A percentile compares a stretch with the other conserved stretches of the same genome.
Conservation (phyloP, 2,888 invertebrate genomes). For the Ischnus inquisitorius region DNA sequence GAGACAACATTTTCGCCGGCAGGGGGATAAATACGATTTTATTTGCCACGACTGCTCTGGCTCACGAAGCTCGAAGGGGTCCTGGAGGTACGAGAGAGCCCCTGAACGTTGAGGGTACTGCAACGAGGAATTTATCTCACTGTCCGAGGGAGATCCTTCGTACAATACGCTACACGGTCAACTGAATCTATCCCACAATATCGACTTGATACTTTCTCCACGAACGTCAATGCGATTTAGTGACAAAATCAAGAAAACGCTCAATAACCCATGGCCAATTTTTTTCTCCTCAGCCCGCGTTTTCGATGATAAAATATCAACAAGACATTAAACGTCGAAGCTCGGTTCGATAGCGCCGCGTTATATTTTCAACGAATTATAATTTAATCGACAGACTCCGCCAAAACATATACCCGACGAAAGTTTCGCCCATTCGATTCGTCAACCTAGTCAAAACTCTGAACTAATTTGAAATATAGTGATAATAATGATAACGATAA, state of each 20-base stretch:
- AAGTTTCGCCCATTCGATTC: no score
- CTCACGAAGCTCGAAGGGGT: conserved; percentile 71
- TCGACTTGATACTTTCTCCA: background rate
- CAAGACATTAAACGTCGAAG: no score
- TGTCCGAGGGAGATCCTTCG: conserved; percentile 31
- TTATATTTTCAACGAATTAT: no score
- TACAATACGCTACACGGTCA: conserved; percentile 19
- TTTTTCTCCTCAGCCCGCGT: no score
- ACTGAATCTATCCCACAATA: background rate
- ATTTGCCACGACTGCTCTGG: conserved; percentile 79
- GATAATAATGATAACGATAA: background rate
- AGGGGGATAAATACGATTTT: conserved; percentile 85
- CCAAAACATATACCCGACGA: no score
- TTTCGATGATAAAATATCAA: no score
- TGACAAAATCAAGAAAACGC: background rate
- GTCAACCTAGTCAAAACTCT: no score
- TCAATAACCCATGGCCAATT: background rate
- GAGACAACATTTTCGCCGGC: conserved; percentile 82
- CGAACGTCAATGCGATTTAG: conserved; percentile 18
- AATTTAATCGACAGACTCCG: background rate
- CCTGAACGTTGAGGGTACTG: conserved; percentile 73
- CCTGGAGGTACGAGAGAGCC: background rate
- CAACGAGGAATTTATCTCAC: conserved; percentile 36
- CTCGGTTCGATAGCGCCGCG: no score
- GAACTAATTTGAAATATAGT: no score